Base-by-base conservation (phyloP, 2,113 vertebrate species). In the Ivindomyrus marchei region DNA sequence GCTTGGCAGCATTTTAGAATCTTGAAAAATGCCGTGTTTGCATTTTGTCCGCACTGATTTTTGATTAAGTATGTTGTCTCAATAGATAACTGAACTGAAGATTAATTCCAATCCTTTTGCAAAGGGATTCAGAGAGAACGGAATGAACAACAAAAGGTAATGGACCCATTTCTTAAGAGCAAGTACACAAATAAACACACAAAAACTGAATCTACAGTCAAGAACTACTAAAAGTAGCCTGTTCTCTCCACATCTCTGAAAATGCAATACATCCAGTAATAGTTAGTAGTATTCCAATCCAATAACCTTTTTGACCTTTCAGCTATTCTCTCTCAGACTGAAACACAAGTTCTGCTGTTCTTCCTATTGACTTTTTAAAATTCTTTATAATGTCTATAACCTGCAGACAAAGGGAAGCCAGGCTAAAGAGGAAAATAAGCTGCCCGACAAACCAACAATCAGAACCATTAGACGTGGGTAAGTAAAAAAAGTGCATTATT, bases 141-240 rank as follows among this genome's bases (percentile, higher is more conserved):
- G 96, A 90, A 95, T 95, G 96, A 96, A 96, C 94, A 94, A 94
- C 93, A 96, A 96, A 92, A 96, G 92, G 96, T 96, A 95, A 93
- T 85, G 89, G 45, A 13, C 11, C 74, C 6, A 27, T 88, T 45
- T 39, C 17, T 31, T 47, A 89, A 27, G 47, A 31, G 2, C 50
- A 89, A 13, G 45, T 50, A 36, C 31, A 9, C 45, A 77, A 1
- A 39, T 46, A 52, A 45, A 89, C 52, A 85, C 39, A 85, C 6
- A 39, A 2, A 56, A 70, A 31, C 62, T 70, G 62, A 10, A 70
- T 70, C 9, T 70, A 70, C n/a, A 70, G 9, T 70, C n/a, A n/a
- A 47, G 10, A 42, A 42, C 36, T 39, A 77, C 46, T 70, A 70
- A 70, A 13, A 70, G n/a, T 3, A 70, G 62, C 27, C n/a, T 70